Percentiles rank a stretch among this genome's conserved stretches.
Conservation (phyloP, 2,797 vertebrate species). For the Euthynnus affinis region DNA sequence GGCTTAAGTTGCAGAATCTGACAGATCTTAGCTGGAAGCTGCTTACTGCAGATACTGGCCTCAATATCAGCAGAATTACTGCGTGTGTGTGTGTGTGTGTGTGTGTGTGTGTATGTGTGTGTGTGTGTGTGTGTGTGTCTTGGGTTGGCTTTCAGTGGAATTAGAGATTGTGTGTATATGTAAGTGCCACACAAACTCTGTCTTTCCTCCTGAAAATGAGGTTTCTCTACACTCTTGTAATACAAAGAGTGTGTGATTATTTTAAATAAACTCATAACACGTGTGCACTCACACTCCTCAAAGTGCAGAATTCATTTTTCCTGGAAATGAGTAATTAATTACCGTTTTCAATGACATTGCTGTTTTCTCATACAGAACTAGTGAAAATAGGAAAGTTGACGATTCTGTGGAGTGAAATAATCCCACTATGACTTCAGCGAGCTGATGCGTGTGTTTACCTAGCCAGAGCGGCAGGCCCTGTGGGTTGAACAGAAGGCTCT, state of each 20-base stretch:
- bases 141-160: conserved; percentile 51
- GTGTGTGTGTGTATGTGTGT: conserved; percentile 35
- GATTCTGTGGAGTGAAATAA: not conserved
- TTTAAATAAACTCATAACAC: not conserved
- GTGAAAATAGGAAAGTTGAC: not conserved
- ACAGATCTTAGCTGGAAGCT: conserved; percentile 79
- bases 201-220: conserved; percentile 12
- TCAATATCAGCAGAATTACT: conserved; percentile 78
- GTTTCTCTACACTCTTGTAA: not conserved
- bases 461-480: conserved; percentile 97
- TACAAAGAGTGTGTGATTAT: not conserved
- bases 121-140: conserved; percentile 24
- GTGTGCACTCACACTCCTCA: not conserved
- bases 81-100: conserved; percentile 43
- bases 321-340: not conserved
- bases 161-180: conserved; percentile 37
- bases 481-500: conserved; percentile 96
- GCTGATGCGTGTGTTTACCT: conserved; percentile 77
- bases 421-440: not conserved
- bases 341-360: not conserved
- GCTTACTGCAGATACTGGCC: conserved; percentile 78
- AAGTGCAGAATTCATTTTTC: not conserved
- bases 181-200: conserved; percentile 19
- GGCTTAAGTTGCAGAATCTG: conserved; percentile 82
- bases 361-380: not conserved